phyloP scores from a whole-genome alignment of 2,797 vertebrate genomes.

The Oreochromis grahami region DNA sequence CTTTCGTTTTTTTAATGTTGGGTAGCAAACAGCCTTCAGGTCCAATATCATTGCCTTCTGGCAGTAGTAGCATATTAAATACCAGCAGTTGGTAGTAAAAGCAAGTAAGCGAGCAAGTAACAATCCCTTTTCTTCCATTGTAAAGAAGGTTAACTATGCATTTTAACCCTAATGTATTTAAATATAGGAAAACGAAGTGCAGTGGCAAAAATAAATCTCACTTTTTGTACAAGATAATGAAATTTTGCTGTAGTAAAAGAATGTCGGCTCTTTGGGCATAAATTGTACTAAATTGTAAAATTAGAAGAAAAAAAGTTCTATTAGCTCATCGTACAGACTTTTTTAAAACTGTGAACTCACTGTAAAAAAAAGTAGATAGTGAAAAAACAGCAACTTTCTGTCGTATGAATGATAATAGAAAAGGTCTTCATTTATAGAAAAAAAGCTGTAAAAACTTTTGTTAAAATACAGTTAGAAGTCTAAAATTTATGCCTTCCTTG shows the following conservation, averaged over 20 bases:
- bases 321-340: neutral
- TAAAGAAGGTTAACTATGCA: neutral
- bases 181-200: accelerated
- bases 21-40: neutral
- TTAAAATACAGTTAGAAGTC: neutral
- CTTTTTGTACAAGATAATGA: neutral
- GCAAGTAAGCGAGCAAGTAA: neutral
- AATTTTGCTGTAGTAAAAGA: neutral
- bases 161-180: neutral
- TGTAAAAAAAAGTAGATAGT: neutral
- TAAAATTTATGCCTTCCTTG: neutral
- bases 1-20: no score
- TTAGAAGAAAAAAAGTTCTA: neutral
- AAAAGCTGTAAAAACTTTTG: no score
- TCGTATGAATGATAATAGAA: accelerated
- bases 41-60: neutral
- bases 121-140: neutral
- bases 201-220: neutral
- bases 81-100: neutral
- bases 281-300: neutral
- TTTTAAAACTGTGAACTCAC: neutral
- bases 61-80: neutral
- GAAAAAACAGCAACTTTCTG: neutral
- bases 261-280: neutral
- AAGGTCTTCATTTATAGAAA: no score